Evolutionary conservation across 1,140 invertebrate species (phyloP).

Genomic region (Adoxophyes honmai): DNA sequence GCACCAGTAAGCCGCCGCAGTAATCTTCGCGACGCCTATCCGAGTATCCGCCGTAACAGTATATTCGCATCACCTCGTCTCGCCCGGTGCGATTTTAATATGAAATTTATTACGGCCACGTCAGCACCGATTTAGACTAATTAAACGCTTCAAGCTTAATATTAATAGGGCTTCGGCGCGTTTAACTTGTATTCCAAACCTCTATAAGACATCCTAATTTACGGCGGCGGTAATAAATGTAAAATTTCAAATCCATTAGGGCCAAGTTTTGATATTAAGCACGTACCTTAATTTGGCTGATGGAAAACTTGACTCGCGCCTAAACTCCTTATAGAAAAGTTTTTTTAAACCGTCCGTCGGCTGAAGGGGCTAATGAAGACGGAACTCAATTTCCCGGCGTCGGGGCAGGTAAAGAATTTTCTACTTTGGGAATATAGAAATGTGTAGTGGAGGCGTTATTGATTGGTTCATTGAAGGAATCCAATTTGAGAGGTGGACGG

Average conservation of each 20-base stretch:
- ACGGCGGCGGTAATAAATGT: conserved; percentile 51
- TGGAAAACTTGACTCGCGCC: conserved; percentile 58
- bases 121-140: conserved; percentile 3
- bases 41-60: too few species aligned
- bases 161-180: conserved; percentile 4
- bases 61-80: too few species aligned
- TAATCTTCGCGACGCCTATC: too few species aligned
- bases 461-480: conserved; percentile 35
- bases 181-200: neutral
- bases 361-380: conserved; percentile 50
- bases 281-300: conserved; percentile 69
- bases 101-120: neutral
- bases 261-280: conserved; percentile 65
- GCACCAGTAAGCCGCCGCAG: too few species aligned
- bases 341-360: conserved; percentile 39
- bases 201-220: neutral
- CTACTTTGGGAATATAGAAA: conserved; percentile 17
- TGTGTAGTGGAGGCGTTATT: conserved; percentile 22
- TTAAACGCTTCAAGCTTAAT: conserved; percentile 6
- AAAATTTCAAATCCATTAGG: conserved; percentile 69
- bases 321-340: conserved; percentile 59
- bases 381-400: conserved; percentile 39
- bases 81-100: neutral
- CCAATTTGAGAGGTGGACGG: conserved; percentile 28
- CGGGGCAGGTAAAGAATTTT: conserved; percentile 32